A percentile compares a stretch with the other conserved stretches of the same genome.
Evolutionary conservation across 92 coral and sea anemone species (phyloP).

Genomic region (Porites lobata): DNA sequence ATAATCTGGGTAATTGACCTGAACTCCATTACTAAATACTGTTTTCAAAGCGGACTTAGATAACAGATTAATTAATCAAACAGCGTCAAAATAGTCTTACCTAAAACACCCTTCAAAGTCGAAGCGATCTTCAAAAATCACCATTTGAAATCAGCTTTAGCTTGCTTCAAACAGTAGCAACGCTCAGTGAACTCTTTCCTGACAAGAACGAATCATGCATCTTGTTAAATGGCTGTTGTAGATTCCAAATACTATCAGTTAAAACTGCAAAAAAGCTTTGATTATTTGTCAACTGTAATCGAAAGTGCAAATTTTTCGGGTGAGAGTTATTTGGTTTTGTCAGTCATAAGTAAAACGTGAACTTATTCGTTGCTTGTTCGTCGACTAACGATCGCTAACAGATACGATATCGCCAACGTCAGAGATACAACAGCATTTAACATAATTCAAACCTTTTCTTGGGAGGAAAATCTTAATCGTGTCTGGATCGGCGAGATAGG

Average conservation of each 20-base stretch:
- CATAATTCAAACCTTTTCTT: background rate
- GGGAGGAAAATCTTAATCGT: background rate
- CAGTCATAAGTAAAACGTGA: too few species aligned
- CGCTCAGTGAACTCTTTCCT: background rate
- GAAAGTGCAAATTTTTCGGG: too few species aligned
- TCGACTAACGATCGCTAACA: too few species aligned
- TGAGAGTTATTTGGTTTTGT: too few species aligned
- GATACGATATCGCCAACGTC: too few species aligned
- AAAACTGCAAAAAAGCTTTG: background rate
- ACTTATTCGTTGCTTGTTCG: too few species aligned
- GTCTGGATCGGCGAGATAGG: background rate
- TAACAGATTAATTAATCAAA: conserved; percentile 1
- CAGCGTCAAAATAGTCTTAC: conserved; percentile 9
- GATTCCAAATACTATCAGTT: background rate
- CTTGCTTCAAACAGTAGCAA: background rate
- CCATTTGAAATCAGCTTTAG: background rate
- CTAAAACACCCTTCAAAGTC: background rate
- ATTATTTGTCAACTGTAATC: background rate
- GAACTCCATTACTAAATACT: background rate
- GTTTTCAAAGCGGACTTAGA: background rate
- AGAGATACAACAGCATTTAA: too few species aligned
- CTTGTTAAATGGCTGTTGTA: background rate
- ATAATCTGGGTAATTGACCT: background rate
- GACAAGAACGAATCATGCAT: background rate
- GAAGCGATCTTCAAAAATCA: background rate